Conservation (phyloP, 2,797 vertebrate genomes). For the Hyperoplus lanceolatus region DNA sequence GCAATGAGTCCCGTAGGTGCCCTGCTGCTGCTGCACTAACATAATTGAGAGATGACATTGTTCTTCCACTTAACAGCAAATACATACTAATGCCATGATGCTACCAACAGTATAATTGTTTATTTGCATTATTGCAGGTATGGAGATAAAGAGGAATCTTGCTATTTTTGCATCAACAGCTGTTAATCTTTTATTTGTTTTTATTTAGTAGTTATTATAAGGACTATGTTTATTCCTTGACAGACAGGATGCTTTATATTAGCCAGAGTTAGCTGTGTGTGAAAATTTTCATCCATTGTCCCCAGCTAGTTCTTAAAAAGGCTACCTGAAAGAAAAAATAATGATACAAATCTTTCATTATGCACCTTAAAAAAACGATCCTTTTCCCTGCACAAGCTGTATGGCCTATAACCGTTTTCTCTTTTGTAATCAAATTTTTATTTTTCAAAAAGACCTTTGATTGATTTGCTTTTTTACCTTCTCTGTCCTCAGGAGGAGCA, state of each 20-base stretch:
- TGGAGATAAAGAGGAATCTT: background rate
- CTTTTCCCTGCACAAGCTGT: background rate
- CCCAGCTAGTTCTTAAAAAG: no score
- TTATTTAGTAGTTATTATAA: background rate
- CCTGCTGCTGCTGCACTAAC: background rate
- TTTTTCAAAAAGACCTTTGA: background rate
- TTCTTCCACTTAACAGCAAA: background rate
- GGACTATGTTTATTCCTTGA: no score
- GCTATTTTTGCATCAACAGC: background rate
- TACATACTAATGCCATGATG: background rate
- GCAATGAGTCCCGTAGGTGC: slow-evolving; percentile 82
- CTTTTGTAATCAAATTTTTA: background rate
- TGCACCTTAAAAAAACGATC: background rate
- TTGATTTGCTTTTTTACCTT: no score
- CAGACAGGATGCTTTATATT: no score
- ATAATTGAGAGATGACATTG: background rate
- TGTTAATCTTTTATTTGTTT: background rate
- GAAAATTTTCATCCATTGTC: no score
- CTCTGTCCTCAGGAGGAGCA: slow-evolving; percentile 86
- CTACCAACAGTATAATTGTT: background rate
- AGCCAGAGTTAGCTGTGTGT: no score
- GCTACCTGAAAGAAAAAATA: no score
- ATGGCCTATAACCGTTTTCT: background rate
- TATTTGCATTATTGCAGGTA: background rate
- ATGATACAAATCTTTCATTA: background rate